Evolutionary conservation across 2,797 vertebrate genomes (phyloP).

Genomic region (Sylvia borin): DNA sequence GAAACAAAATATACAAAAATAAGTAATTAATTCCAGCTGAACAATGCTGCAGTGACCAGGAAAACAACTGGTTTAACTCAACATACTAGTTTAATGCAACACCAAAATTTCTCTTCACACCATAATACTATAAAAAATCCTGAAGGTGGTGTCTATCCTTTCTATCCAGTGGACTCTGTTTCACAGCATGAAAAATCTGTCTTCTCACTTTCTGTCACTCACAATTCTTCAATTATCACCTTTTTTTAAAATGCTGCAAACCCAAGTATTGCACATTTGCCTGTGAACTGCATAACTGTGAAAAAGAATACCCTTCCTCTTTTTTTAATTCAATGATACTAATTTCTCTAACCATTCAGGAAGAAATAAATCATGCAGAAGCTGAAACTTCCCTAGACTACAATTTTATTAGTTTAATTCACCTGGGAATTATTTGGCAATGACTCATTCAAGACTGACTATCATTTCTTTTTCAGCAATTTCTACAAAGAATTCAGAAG

Average conservation of each 20-base stretch:
- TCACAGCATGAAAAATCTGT: neutral
- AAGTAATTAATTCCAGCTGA: neutral
- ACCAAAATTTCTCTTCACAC: neutral
- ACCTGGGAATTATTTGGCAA: neutral
- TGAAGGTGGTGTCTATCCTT: neutral
- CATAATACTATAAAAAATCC: neutral
- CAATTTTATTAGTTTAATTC: neutral
- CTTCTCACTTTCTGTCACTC: constrained; percentile 6
- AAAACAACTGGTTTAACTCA: neutral
- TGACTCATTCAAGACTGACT: neutral
- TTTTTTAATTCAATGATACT: neutral
- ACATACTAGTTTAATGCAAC: neutral
- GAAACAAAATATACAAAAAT: neutral
- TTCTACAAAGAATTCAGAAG: neutral
- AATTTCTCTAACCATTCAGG: neutral
- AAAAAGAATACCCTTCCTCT: neutral
- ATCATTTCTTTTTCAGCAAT: neutral
- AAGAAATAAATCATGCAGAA: neutral
- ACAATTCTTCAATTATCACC: constrained; percentile 7
- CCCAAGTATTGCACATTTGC: neutral
- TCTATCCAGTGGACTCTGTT: neutral
- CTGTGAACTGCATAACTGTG: neutral
- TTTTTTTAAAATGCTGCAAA: neutral
- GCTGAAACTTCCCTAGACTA: neutral
- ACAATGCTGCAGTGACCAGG: neutral